These are phyloP conservation scores for Drosophila bocqueti DNA, from an alignment of 1,140 invertebrate species.

Conservation along the genomic window DNA sequence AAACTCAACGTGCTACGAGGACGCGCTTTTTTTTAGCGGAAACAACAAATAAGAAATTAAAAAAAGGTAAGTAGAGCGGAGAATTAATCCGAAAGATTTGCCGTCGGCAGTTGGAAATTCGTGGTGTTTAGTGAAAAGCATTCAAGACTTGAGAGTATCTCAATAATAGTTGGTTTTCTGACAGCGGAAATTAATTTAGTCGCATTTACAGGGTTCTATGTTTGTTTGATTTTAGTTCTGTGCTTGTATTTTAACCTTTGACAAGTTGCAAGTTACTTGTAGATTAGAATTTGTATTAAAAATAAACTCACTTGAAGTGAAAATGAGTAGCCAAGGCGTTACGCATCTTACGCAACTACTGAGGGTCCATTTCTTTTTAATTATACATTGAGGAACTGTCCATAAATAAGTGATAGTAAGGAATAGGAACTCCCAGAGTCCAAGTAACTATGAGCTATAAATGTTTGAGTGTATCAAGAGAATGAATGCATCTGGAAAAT, in stretches of 20 bases:
- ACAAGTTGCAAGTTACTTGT: neutral
- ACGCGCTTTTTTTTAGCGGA: constrained; percentile 6
- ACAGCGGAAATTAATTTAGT: neutral
- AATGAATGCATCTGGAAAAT: no score
- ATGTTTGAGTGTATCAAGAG: no score
- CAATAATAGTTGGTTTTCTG: neutral
- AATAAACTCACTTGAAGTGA: no score
- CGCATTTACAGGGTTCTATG: neutral
- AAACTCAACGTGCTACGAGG: neutral
- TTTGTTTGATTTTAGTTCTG: neutral
- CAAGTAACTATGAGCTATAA: neutral
- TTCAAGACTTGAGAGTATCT: neutral
- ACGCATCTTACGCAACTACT: neutral
- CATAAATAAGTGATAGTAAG: no score
- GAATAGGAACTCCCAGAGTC: no score
- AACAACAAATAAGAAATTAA: neutral
- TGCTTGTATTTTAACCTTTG: no score
- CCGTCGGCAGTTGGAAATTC: constrained; percentile 17
- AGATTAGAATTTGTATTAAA: neutral
- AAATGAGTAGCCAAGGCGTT: neutral
- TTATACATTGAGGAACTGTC: no score
- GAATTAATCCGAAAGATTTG: constrained; percentile 2
- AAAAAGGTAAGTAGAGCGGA: constrained; percentile 26
- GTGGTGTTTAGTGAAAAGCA: neutral
- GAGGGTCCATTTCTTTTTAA: no score